Base-by-base conservation (phyloP, 2,113 vertebrate species). In the Excalfactoria chinensis region DNA sequence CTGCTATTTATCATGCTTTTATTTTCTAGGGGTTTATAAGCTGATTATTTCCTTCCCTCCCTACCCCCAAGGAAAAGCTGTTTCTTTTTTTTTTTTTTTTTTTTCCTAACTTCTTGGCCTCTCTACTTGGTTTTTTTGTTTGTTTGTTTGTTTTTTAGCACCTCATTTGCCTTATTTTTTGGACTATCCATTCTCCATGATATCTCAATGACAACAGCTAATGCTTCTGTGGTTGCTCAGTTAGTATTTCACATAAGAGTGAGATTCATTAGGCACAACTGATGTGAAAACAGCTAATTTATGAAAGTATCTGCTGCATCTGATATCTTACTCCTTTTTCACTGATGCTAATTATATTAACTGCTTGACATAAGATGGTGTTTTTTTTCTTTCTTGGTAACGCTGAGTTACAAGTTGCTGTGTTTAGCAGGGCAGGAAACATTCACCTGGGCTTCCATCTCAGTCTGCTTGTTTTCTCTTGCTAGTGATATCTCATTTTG, bases 211-310 rank as follows among this genome's bases (percentile, higher is more conserved):
- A 67, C 49, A 89, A 49, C 34, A 75, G 60, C 8, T 68, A 60
- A 3, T 59, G 6, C 28, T 80, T 93, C 71, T 89, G 63, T 64
- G 17, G 17, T 55, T 80, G 64, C 85, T 70, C 34, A 83, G n/a
- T 26, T 62, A 35, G 11, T 89, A 73, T 83, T 88, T 89, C 37
- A 34, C 14, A 69, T 7, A 53, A 64, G 14, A 83, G 19, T 72
- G 16, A 91, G 84, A 80, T 49, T 77, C 68, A 68, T 93, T 86
- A 64, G 32, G 46, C 40, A 8, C 25, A 95, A 64, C 37, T 59
- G 77, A 85, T 58, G 67, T 66, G 89, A 90, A 81, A 87, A 26
- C 23, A 84, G 10, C 2, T 68, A 72, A 85, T 85, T 89, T 82
- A 53, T 55, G 35, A 34, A 72, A 70, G 12, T 32, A 10, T 87